Evolutionary conservation across 2,888 invertebrate genomes (phyloP).

Genomic region (Chydorus sphaericus): DNA sequence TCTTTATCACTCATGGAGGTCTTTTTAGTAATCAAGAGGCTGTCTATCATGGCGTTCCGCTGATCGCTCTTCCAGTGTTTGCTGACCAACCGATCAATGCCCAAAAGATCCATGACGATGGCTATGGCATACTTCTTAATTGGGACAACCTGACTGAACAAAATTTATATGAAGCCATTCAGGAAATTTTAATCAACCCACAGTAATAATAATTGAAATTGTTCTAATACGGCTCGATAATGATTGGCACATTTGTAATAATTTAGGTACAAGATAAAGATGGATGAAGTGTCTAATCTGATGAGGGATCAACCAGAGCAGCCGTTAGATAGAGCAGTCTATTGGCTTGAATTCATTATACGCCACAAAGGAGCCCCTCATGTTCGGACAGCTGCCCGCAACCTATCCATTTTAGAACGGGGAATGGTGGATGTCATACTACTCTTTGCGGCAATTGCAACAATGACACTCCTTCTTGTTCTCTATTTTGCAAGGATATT

Average conservation of each 20-base stretch:
- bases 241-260: no score
- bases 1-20: conserved; percentile 69
- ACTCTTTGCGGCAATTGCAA: no score
- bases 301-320: conserved; percentile 59
- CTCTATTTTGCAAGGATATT: no score
- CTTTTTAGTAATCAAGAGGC: conserved; percentile 68
- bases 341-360: conserved; percentile 75
- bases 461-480: no score
- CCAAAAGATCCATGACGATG: conserved; percentile 61
- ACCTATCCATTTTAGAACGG: no score
- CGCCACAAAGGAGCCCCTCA: conserved; percentile 66
- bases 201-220: no score
- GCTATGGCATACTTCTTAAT: conserved; percentile 60
- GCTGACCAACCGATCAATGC: conserved; percentile 75
- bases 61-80: conserved; percentile 65
- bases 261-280: conserved; percentile 15
- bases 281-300: no score
- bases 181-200: background rate
- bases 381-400: conserved; percentile 54
- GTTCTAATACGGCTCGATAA: no score
- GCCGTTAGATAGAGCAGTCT: conserved; percentile 59
- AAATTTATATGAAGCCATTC: conserved; percentile 23
- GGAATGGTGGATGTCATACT: no score
- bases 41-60: conserved; percentile 66
- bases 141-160: conserved; percentile 50